phyloP scores from a whole-genome alignment of 2,113 vertebrate genomes.

The Corythaeola cristata region DNA sequence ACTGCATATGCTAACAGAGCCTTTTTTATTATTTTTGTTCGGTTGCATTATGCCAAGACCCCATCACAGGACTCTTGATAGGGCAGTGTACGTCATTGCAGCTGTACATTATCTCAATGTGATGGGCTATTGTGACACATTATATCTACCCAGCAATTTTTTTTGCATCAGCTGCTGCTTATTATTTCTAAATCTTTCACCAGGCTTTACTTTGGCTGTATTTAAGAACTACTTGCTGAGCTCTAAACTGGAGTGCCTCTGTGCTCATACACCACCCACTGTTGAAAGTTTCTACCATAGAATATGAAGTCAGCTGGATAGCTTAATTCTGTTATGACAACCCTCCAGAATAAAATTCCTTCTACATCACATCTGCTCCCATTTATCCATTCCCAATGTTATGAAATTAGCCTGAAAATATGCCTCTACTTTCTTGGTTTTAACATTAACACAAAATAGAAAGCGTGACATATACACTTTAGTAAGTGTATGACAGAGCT shows the following conservation, averaged over 20 bases:
- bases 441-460: neutral
- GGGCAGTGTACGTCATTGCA: neutral
- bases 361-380: constrained; percentile 33
- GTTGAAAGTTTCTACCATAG: neutral
- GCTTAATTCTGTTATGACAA: constrained; percentile 35
- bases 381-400: neutral
- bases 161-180: constrained; percentile 20
- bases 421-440: neutral
- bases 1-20: neutral
- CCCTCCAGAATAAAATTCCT: constrained; percentile 22
- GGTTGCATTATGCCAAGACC: neutral
- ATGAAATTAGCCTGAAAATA: constrained; percentile 8
- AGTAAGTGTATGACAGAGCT: neutral
- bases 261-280: constrained; percentile 35
- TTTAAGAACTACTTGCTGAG: constrained; percentile 18
- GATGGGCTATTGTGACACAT: constrained; percentile 7
- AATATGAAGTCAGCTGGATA: constrained; percentile 43
- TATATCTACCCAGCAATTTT: neutral
- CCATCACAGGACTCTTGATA: neutral
- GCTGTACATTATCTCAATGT: neutral
- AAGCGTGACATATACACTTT: neutral
- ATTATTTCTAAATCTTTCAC: constrained; percentile 12
- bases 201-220: neutral
- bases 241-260: neutral
- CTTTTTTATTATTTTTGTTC: neutral